Conservation (phyloP, 2,888 invertebrate species). For the Hesperia comma region DNA sequence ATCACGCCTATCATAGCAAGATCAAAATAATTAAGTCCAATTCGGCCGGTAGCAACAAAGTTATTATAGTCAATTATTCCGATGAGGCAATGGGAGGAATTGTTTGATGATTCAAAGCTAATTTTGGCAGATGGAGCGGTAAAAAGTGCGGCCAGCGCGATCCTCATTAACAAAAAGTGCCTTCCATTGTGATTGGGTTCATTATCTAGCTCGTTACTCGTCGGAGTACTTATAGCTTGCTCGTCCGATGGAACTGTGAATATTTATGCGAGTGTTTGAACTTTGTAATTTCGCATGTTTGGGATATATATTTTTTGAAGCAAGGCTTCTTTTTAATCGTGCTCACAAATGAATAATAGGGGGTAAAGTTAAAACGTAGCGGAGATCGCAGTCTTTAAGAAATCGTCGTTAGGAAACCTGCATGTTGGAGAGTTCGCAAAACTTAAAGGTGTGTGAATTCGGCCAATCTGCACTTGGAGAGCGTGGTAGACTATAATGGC, state of each 20-base stretch:
- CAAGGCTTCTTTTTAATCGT: too few relatives aligned
- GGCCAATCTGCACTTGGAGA: too few relatives aligned
- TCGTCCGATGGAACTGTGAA: not conserved
- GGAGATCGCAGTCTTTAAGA: too few relatives aligned
- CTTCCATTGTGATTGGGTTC: slow-evolving; percentile 1
- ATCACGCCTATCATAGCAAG: not conserved
- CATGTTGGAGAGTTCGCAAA: too few relatives aligned
- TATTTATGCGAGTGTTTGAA: too few relatives aligned
- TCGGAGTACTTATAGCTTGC: not conserved
- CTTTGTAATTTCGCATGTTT: too few relatives aligned
- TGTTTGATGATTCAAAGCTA: slow-evolving; percentile 31
- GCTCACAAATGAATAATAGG: too few relatives aligned
- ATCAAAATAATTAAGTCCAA: slow-evolving; percentile 13
- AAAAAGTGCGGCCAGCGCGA: slow-evolving; percentile 16
- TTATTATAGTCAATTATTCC: slow-evolving; percentile 23
- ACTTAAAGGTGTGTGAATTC: too few relatives aligned
- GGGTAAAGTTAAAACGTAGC: too few relatives aligned
- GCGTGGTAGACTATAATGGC: too few relatives aligned
- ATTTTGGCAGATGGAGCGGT: slow-evolving; percentile 19
- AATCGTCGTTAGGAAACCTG: too few relatives aligned
- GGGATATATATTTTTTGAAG: too few relatives aligned
- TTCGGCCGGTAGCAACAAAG: not conserved
- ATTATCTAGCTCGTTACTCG: not conserved
- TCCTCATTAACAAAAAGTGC: slow-evolving; percentile 13
- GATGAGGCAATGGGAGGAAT: slow-evolving; percentile 19